Conservation (phyloP, 2,113 vertebrate species). For the Lamprologus sp. region DNA sequence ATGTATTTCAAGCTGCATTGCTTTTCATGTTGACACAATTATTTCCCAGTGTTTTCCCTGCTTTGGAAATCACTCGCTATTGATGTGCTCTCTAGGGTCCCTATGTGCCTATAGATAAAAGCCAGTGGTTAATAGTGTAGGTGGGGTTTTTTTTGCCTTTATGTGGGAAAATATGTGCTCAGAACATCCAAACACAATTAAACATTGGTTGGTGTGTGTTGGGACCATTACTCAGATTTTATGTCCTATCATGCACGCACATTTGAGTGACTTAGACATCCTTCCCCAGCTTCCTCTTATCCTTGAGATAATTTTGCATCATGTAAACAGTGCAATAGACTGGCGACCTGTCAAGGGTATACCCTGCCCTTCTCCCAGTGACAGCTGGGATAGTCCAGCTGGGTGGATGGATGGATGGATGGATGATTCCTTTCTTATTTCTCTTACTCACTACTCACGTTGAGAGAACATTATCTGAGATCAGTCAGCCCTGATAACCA, state of each 20-base stretch:
- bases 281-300: neutral
- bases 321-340: neutral
- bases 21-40: constrained; percentile 22
- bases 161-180: constrained; percentile 14
- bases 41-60: neutral
- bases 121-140: neutral
- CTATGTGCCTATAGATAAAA: neutral
- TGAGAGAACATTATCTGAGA: neutral
- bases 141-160: neutral
- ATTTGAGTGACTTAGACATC: neutral
- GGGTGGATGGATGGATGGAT: neutral
- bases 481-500: neutral
- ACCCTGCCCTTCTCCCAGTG: neutral
- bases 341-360: neutral
- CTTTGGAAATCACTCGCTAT: neutral
- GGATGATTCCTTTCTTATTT: neutral
- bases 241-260: neutral
- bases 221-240: neutral
- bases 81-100: neutral
- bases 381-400: neutral
- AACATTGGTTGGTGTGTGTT: neutral
- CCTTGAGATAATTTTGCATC: neutral
- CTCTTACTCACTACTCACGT: neutral
- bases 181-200: neutral
- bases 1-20: neutral